Base-by-base conservation (phyloP, 1,140 invertebrate species). In the Listronotus bonariensis region DNA sequence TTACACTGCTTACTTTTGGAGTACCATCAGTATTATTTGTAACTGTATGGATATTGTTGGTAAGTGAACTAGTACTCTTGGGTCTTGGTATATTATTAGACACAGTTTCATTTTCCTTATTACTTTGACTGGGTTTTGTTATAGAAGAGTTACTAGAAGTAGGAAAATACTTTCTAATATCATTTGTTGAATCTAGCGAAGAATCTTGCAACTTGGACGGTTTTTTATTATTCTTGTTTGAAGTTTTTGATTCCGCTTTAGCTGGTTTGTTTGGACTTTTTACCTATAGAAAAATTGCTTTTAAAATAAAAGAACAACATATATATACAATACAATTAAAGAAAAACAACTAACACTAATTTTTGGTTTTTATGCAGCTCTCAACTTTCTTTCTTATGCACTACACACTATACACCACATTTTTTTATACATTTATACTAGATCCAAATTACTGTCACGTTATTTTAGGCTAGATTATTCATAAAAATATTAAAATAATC, bases 211-310 rank as follows among this genome's bases (percentile, higher is more conserved):
- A 38, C 14, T 17, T 46, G 32, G 57, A 43, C 15, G 64, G 15
- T 18, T 65, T 61, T 57, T 60, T 76, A 72, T 80, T 79, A 32
- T 61, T 70, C 18, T 42, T 52, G 31, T 67, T 72, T 14, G 74
- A 51, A 49, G 53, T 70, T 56, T 78, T 56, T 8, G 17, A 5
- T 1, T 41, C 34, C 9, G 34, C 8, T 36, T 54, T 54, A 0
- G 18, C 53, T 9, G 18, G 9, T 42, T 31, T 76, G 49, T 82
- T 81, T 9, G 84, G 85, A 75, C 84, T 83, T 71, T 84, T 85
- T 4, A 85, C 85, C 82, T 98, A 97, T 46, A 88, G 82, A 74
- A 91, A 96, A 4, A 61, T 43, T 32, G 65, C 40, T 17, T 38
- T 15, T 40, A 55, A 6, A 55, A 14, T 40, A 10, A 40, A 20